Percentiles rank a stretch among this genome's conserved stretches.
Conservation (phyloP, 2,113 vertebrate species). For the Carassius auratus region DNA sequence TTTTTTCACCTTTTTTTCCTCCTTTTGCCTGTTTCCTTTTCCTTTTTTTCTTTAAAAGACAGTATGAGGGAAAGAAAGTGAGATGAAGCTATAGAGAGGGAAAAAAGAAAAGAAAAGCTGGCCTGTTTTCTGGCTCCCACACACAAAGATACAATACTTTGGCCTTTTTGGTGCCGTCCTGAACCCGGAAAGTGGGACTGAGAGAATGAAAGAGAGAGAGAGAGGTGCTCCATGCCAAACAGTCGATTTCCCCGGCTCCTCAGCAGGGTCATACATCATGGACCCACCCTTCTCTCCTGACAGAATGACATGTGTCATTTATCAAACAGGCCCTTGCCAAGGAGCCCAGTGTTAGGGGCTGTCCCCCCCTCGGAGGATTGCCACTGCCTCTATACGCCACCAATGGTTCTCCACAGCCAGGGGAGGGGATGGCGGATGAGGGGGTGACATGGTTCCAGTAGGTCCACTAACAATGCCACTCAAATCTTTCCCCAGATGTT, state of each 20-base stretch:
- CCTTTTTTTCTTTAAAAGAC: slow-evolving; percentile 52
- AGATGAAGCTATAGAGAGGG: slow-evolving; percentile 33
- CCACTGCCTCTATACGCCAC: slow-evolving; percentile 55
- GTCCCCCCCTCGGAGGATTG: slow-evolving; percentile 67
- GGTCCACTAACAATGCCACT: slow-evolving; percentile 53
- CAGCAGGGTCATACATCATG: slow-evolving; percentile 92
- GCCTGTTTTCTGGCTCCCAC: slow-evolving; percentile 21
- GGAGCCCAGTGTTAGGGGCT: slow-evolving; percentile 70
- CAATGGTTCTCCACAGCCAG: slow-evolving; percentile 52
- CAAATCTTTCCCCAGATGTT: slow-evolving; percentile 50
- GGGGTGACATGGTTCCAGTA: slow-evolving; percentile 47
- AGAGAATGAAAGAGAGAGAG: slow-evolving; percentile 43
- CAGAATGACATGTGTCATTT: slow-evolving; percentile 92
- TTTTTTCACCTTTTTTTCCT: slow-evolving; percentile 48
- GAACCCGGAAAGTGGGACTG: slow-evolving; percentile 71
- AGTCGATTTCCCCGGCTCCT: slow-evolving; percentile 98
- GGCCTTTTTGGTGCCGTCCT: slow-evolving; percentile 81
- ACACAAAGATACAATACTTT: neutral
- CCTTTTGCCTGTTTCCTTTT: slow-evolving; percentile 49
- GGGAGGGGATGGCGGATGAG: slow-evolving; percentile 10
- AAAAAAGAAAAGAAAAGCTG: slow-evolving; percentile 12
- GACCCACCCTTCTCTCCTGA: slow-evolving; percentile 96
- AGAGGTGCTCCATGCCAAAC: slow-evolving; percentile 87
- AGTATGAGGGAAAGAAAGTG: slow-evolving; percentile 52
- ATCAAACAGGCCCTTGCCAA: slow-evolving; percentile 89